Evolutionary conservation across 2,888 invertebrate genomes (phyloP).

Genomic region (Elmis aenea): DNA sequence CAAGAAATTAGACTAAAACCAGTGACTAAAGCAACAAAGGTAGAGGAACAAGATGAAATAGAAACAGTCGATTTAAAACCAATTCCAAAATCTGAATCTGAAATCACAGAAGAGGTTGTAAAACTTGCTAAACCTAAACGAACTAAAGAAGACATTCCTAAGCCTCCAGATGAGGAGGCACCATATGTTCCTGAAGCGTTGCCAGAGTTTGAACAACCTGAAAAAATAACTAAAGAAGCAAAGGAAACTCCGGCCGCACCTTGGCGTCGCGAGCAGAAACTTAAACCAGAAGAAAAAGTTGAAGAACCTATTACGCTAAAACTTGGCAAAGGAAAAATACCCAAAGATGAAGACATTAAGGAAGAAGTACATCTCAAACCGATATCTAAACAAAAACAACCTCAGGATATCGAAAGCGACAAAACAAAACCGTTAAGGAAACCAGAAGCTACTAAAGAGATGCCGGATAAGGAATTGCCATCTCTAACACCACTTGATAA

Average conservation of each 20-base stretch:
- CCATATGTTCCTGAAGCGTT: constrained; percentile 38
- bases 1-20: constrained; percentile 33
- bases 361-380: constrained; percentile 42
- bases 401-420: constrained; percentile 28
- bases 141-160: constrained; percentile 18
- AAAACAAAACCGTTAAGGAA: not conserved
- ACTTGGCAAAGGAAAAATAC: constrained; percentile 43
- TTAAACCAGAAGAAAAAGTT: constrained; percentile 30
- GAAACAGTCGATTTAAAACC: constrained; percentile 41
- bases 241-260: constrained; percentile 37
- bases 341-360: constrained; percentile 33
- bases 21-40: constrained; percentile 20
- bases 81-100: constrained; percentile 27
- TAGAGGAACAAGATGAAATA: constrained; percentile 32
- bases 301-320: constrained; percentile 37
- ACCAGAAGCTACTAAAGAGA: not conserved
- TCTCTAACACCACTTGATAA: not conserved
- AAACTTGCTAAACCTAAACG: constrained; percentile 22
- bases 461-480: not conserved
- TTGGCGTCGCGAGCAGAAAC: constrained; percentile 43
- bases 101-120: constrained; percentile 29
- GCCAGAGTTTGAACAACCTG: constrained; percentile 20
- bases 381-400: constrained; percentile 27
- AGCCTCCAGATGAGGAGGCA: constrained; percentile 28
- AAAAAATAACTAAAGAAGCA: constrained; percentile 30